These are phyloP conservation scores for Toxotes chatareus DNA, from an alignment of 2,113 vertebrate species.

Conservation along the genomic window DNA sequence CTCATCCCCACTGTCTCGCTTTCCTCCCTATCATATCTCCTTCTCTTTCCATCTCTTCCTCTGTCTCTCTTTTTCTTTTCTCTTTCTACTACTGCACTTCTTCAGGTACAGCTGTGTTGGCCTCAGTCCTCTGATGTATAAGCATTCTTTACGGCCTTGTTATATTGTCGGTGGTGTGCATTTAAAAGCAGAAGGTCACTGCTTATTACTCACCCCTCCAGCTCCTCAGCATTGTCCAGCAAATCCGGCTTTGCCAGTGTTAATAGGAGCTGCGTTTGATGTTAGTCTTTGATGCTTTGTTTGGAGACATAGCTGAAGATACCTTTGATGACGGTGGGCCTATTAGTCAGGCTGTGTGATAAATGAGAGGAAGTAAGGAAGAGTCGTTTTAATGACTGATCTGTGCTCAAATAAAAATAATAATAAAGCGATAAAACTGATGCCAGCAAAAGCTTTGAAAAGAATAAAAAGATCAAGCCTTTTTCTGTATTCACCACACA, in stretches of 20 bases:
- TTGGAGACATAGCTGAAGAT: conserved; percentile 53
- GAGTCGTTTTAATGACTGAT: conserved; percentile 54
- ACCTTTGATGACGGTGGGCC: conserved; percentile 71
- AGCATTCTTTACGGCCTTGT: conserved; percentile 45
- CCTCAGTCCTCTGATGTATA: conserved; percentile 29
- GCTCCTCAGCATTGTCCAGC: conserved; percentile 60
- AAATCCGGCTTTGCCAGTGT: conserved; percentile 23
- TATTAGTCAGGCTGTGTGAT: conserved; percentile 60
- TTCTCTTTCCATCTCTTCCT: conserved; percentile 80
- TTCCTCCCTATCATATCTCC: conserved; percentile 84
- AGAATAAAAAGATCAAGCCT: conserved; percentile 41
- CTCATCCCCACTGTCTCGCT: conserved; percentile 77
- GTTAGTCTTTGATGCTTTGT: conserved; percentile 75
- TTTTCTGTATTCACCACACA: conserved; percentile 50
- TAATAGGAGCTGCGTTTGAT: conserved; percentile 72
- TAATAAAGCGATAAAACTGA: conserved; percentile 54
- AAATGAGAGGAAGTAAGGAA: conserved; percentile 55
- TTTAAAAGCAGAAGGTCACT: conserved; percentile 57
- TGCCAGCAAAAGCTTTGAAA: conserved; percentile 27
- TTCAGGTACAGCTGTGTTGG: not conserved
- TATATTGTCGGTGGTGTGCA: conserved; percentile 29
- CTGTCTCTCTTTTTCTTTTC: conserved; percentile 70
- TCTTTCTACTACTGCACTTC: conserved; percentile 29
- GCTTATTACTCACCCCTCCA: conserved; percentile 71
- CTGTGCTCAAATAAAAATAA: conserved; percentile 67